Base-by-base conservation (phyloP, 2,888 invertebrate species). In the Sarcophaga subvicina region DNA sequence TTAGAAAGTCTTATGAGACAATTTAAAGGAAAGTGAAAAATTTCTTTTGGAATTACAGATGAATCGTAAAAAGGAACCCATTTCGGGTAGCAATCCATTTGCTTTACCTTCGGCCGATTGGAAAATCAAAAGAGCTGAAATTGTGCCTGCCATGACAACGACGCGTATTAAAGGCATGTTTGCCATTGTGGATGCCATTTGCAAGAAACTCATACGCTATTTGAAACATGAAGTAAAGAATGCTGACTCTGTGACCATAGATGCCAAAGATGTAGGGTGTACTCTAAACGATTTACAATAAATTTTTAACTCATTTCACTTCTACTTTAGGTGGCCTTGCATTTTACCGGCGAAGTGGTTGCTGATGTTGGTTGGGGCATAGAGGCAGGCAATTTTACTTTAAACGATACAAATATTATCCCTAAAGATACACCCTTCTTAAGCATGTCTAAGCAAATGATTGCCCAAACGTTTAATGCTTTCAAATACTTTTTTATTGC, bases 71-170 rank as follows among this genome's bases (percentile, higher is more conserved):
- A 91, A 22, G 86, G 87, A 80, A 88, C 89, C 85, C 85, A 80
- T 47, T 37, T 49, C 17, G 45, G 85, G 85, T 6, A 82, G 88
- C 2, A 90, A 90, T 70, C 91, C 91, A 0, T 91, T 91, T 84
- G 90, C 90, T 20, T 88, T 88, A 12, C 62, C 83, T 0, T 90
- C 90, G 0, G 89, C 90, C 0, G 85, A 70, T 5, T 94, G 95
- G 95, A 94, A 94, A 88, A 91, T 91, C 2, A 90, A 93, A 12
- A 92, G 95, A 49, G 88, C 91, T 0, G 94, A 94, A 83, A 89
- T 94, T 17, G 94, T 94, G 0, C 93, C 94, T 0, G 94, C 94
- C 3, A 93, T 95, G 22, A 94, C 94, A 0, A 90, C 92, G 8
- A 94, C 93, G 54, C 94, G 94, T 86, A 82, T 88, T n/a, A 89